These are phyloP conservation scores for Lacanobia wlatinum DNA, from an alignment of 2,888 invertebrate species.

Conservation along the genomic window DNA sequence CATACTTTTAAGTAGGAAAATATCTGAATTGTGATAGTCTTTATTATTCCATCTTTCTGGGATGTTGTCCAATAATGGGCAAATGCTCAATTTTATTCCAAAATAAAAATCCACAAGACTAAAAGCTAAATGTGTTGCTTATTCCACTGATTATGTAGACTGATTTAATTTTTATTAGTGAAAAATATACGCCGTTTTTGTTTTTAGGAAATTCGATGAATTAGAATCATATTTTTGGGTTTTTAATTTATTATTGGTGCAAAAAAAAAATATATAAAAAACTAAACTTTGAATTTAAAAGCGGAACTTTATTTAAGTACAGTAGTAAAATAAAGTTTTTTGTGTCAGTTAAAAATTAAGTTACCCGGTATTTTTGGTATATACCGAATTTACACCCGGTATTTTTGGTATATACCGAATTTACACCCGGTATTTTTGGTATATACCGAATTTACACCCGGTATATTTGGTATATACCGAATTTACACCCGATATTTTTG, in stretches of 20 bases:
- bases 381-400: too few species aligned
- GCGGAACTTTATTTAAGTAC: too few species aligned
- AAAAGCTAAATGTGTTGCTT: not conserved
- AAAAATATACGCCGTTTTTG: not conserved
- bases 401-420: too few species aligned
- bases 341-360: not conserved
- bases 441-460: too few species aligned
- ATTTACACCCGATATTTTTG: too few species aligned
- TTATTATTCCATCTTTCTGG: slow-evolving; percentile 28
- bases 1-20: slow-evolving; percentile 52
- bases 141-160: slow-evolving; percentile 27
- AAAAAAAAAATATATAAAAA: not conserved
- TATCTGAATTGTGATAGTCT: slow-evolving; percentile 58
- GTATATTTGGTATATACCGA: too few species aligned
- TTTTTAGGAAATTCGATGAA: not conserved
- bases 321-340: not conserved
- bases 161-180: slow-evolving; percentile 31
- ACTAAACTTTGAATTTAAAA: not conserved
- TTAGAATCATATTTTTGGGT: not conserved
- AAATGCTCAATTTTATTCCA: slow-evolving; percentile 45
- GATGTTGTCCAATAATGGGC: slow-evolving; percentile 11
- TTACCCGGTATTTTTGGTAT: too few species aligned
- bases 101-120: slow-evolving; percentile 19
- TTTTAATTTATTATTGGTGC: not conserved
- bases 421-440: too few species aligned